These are phyloP conservation scores for Chaetodon auriga DNA, from an alignment of 2,113 vertebrate genomes.

Conservation along the genomic window DNA sequence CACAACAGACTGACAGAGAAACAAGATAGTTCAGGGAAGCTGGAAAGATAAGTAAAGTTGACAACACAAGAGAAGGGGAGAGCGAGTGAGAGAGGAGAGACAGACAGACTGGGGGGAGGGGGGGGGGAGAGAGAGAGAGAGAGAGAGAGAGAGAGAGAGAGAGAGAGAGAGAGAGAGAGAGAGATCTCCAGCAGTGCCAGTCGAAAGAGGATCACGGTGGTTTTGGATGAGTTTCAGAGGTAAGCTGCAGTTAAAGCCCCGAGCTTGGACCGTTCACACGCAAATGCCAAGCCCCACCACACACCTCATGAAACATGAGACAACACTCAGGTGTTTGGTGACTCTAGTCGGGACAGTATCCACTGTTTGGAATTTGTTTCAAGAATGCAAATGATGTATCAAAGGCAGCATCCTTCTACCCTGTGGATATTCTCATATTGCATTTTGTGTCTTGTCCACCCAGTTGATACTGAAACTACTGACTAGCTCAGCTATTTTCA, in stretches of 20 bases:
- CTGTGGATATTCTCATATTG: background rate
- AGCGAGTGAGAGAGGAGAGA: conserved; percentile 21
- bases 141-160: conserved; percentile 15
- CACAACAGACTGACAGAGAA: conserved; percentile 60
- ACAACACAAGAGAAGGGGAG: conserved; percentile 48
- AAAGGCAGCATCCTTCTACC: conserved; percentile 3
- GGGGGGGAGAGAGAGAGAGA: conserved; percentile 9
- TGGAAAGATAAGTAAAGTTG: conserved; percentile 61
- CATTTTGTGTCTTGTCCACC: background rate
- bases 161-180: conserved; percentile 21
- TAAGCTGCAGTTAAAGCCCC: conserved; percentile 73
- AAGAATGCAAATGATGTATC: conserved; percentile 37
- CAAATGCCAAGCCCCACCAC: conserved; percentile 57
- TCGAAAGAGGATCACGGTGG: conserved; percentile 73
- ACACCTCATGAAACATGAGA: conserved; percentile 65
- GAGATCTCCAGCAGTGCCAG: conserved; percentile 63
- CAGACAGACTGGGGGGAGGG: conserved; percentile 7
- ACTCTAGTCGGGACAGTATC: conserved; percentile 34
- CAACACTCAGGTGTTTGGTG: conserved; percentile 57
- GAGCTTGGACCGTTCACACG: conserved; percentile 74
- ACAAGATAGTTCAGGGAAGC: conserved; percentile 66
- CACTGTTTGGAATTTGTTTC: conserved; percentile 16
- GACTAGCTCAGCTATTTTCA: background rate
- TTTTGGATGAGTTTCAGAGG: conserved; percentile 79
- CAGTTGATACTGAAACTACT: background rate